Evolutionary conservation across 2,113 vertebrate species (phyloP), one percentile per base, ranked within the genome.

Genomic region (Coturnix japonica): DNA sequence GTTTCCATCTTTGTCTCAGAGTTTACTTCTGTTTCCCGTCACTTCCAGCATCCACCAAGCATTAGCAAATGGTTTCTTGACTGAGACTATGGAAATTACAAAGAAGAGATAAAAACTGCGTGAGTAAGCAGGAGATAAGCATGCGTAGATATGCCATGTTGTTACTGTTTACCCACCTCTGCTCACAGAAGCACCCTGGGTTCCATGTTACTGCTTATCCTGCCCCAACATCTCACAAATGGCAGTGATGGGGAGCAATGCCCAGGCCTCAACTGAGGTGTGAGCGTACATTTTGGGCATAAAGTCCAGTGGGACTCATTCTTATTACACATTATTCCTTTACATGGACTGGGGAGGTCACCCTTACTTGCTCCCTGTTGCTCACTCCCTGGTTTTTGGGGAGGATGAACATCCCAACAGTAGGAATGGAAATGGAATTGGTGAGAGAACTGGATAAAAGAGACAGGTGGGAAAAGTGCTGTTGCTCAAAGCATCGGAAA

Each of bases 101-200:
- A 74, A 39, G 20, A 90, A 26, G 28, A 41, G 33, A 76, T 21
- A 79, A 79, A 54, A 76, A 49, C 13, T 31, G 4, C 11, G 11
- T 6, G 0, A 22, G 7, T 33, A 19, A 28, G n/a, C 59, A 81
- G 51, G 23, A 25, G 37, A 67, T 30, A 73, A 67, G 15, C 22
- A 69, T 74, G 19, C 15, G 7, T 35, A 44, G 13, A 5, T 33
- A 84, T 0, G 2, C 61, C 0, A 0, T 31, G 23, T 20, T 46
- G 20, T 25, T 64, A 26, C 67, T 63, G 57, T 78, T 72, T 2
- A 1, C 21, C 47, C 60, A n/a, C 15, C 26, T 7, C 16, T 64
- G 67, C 41, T 53, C 47, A 71, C 43, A 70, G 16, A 47, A 89
- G 8, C 20, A 20, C 11, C 21, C 25, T 10, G 2, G 0, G 3